Base-by-base conservation (phyloP, 37 sponge, comb jelly and placozoan species). In the Axinella damicornis region DNA sequence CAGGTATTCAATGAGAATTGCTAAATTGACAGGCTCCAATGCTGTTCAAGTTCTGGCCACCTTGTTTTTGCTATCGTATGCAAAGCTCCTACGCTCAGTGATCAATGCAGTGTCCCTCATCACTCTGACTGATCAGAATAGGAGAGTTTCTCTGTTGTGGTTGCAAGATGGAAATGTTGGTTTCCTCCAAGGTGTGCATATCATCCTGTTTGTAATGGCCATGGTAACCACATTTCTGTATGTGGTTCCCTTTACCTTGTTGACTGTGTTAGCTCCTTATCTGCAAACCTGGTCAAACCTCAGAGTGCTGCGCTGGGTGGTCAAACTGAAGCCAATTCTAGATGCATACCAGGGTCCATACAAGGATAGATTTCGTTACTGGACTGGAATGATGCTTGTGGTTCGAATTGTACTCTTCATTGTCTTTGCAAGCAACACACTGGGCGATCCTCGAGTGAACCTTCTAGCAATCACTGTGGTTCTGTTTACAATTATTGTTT, bases 21-120 rank as follows among this genome's bases (percentile, higher is more conserved):
- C 71, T 18, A 82, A 82, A 37, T 28, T 70, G 20, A 71, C 39
- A 17, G 57, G 81, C 24, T 22, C 41, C 22, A 65, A 82, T 21
- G 71, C 58, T 14, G 58, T 82, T 19, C 71, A 54, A 31, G 71
- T 82, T 13, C 39, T 82, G 18, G 82, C 82, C 1, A 82, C 82
- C 32, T 35, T 82, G 17, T 30, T 82, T 30, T 36, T 82, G 16
- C 82, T 82, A 11, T 71, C 82, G 13, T 82, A 68, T 32, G 53
- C 71, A 71, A 82, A 82, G 59, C 14, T 82, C 34, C n/a, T 82
- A 4, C 30, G 80, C 17, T 41, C 80, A 33, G 31, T 28, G 4
- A 76, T 76, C 14, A 4, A 32, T 15, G 32, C 24, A 1, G 41
- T 18, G 25, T 61, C 35, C 60, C 25, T 0, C 16, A 37, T 17